Evolutionary conservation across 2,888 invertebrate genomes (phyloP), one percentile per base, ranked within the genome.

Genomic region (Phyllotreta striolata): DNA sequence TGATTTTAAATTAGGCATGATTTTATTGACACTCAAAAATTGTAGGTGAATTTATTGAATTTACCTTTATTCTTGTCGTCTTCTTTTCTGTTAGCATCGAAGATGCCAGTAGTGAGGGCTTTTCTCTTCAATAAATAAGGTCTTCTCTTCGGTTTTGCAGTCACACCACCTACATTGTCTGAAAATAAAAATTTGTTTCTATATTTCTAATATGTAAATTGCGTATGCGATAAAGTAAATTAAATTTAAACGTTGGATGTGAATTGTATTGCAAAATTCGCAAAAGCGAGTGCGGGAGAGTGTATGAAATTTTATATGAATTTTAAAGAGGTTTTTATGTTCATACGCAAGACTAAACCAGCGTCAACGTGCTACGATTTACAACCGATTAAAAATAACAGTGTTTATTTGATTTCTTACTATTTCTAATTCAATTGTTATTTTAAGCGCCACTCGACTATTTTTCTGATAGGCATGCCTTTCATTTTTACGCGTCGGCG

Each of bases 21-120:
- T 24, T 24, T 24, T 24, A 4, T 24, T 1, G 24, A 4, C 4
- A 24, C 4, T 3, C 24, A 4, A 24, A 24, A 24, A 24, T 24
- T 24, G 4, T 24, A 24, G 24, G 24, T 24, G 24, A 3, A 24
- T 24, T 4, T 24, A 24, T 24, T 24, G 4, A 24, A 34, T 59
- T 65, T 65, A 74, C 73, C 74, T 70, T 89, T 90, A 70, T 89
- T 90, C 73, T 85, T 85, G 73, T 91, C 91, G 24, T 72, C 68
- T 64, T 91, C 91, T 72, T 86, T 87, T 71, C 88, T 86, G 72
- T 89, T 89, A 68, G 89, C 84, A 80, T 93, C 93, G 79, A 94
- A 93, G 82, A 94, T 91, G 62, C 93, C 90, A 0, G 94, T 94
- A 43, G 96, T 95, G 62, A 94, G 86, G 0, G 95, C 93, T 79